Conservation (phyloP, 2,113 vertebrate genomes). For the Grammomys dolichurus region DNA sequence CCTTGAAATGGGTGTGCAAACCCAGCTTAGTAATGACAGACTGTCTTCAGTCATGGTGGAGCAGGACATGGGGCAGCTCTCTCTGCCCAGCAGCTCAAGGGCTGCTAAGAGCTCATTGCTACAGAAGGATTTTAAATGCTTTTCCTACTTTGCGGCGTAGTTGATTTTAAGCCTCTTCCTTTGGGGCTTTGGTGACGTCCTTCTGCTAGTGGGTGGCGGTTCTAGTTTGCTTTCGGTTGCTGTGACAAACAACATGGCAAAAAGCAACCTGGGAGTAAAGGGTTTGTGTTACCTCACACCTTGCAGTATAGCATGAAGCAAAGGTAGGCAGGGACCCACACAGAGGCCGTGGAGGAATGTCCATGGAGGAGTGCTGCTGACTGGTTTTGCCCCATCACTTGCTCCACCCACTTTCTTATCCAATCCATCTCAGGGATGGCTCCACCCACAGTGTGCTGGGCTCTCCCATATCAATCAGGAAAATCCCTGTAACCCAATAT, state of each 20-base stretch:
- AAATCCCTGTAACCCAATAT: neutral
- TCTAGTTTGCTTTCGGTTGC: neutral
- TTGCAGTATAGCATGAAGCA: too few relatives aligned
- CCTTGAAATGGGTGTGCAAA: neutral
- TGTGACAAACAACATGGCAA: neutral
- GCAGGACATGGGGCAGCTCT: neutral
- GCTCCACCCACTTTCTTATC: neutral
- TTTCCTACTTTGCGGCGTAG: neutral
- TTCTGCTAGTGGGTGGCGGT: neutral
- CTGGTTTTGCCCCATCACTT: neutral
- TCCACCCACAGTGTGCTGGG: neutral
- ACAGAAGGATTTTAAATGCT: neutral
- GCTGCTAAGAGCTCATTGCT: neutral
- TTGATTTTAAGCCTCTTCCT: slow-evolving; percentile 60
- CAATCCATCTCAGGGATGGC: neutral
- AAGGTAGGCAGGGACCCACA: neutral
- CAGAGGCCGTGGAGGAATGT: neutral
- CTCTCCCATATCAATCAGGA: neutral
- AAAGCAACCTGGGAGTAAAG: neutral
- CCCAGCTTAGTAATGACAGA: neutral
- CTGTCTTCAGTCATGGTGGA: neutral
- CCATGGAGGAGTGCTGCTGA: neutral
- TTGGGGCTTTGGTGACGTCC: slow-evolving; percentile 14
- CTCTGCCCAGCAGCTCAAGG: neutral
- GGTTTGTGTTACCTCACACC: neutral